A percentile compares a stretch with the other conserved stretches of the same genome.
Conservation (phyloP, 2,797 vertebrate genomes). For the Gobionotothen gibberifrons region DNA sequence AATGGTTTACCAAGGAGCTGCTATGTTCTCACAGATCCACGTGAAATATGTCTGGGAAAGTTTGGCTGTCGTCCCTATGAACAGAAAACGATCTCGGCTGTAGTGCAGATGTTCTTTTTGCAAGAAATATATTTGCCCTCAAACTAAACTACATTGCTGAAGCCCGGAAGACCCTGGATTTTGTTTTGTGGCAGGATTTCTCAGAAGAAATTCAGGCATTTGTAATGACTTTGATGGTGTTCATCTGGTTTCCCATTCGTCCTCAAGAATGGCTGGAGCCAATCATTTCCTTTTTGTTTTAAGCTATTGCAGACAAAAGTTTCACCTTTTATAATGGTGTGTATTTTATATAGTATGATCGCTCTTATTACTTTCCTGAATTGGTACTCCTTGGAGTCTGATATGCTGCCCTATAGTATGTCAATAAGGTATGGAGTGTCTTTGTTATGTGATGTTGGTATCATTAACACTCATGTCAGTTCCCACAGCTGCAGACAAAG, state of each 20-base stretch:
- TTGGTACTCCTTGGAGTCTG: neutral
- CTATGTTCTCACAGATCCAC: slow-evolving; percentile 56
- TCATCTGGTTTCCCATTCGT: neutral
- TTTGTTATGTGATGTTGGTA: slow-evolving; percentile 32
- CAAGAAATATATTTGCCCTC: neutral
- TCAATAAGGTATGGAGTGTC: neutral
- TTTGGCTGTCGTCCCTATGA: slow-evolving; percentile 25
- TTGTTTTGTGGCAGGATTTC: slow-evolving; percentile 11
- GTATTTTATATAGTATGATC: neutral
- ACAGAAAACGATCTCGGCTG: slow-evolving; percentile 27
- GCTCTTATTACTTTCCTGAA: slow-evolving; percentile 3
- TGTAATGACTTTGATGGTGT: slow-evolving; percentile 1
- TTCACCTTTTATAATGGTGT: slow-evolving; percentile 52
- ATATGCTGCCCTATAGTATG: neutral
- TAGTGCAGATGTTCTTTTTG: slow-evolving; percentile 17
- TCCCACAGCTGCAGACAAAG: slow-evolving; percentile 61
- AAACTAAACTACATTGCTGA: neutral
- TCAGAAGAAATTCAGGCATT: neutral
- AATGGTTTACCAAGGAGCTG: slow-evolving; percentile 42
- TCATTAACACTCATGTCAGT: slow-evolving; percentile 44
- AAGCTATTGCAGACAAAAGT: slow-evolving; percentile 16
- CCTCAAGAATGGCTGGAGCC: neutral
- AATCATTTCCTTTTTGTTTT: slow-evolving; percentile 11
- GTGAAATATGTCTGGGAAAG: slow-evolving; percentile 45
- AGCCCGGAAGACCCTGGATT: slow-evolving; percentile 10